These are phyloP conservation scores for Hemibagrus wyckioides DNA, from an alignment of 2,113 vertebrate genomes.

Conservation along the genomic window DNA sequence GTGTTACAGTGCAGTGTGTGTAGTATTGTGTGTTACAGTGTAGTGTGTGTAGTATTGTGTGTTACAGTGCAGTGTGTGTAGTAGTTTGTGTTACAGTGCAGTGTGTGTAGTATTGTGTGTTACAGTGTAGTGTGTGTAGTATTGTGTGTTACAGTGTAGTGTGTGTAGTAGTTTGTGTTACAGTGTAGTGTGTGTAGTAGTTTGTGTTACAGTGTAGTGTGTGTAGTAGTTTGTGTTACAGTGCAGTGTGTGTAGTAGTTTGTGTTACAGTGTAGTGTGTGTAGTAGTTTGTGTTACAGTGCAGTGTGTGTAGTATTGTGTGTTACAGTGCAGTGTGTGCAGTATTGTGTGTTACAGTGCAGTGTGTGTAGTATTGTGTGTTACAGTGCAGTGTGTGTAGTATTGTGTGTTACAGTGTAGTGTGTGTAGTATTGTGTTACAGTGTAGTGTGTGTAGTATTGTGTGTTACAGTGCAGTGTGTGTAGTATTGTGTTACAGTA, in stretches of 20 bases:
- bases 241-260: neutral
- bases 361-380: neutral
- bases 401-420: neutral
- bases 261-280: no score
- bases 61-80: no score
- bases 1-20: no score
- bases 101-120: no score
- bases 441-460: neutral
- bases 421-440: slow-evolving; percentile 48
- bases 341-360: neutral
- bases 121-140: no score
- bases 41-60: no score
- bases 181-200: neutral
- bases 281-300: neutral
- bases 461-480: neutral
- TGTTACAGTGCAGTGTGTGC: no score
- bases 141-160: neutral
- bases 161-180: neutral
- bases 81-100: neutral
- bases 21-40: no score
- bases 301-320: neutral
- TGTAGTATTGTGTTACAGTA: neutral
- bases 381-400: neutral
- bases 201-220: neutral
- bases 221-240: slow-evolving; percentile 43